Evolutionary conservation across 2,113 vertebrate genomes (phyloP).

Genomic region (Alethe diademata): DNA sequence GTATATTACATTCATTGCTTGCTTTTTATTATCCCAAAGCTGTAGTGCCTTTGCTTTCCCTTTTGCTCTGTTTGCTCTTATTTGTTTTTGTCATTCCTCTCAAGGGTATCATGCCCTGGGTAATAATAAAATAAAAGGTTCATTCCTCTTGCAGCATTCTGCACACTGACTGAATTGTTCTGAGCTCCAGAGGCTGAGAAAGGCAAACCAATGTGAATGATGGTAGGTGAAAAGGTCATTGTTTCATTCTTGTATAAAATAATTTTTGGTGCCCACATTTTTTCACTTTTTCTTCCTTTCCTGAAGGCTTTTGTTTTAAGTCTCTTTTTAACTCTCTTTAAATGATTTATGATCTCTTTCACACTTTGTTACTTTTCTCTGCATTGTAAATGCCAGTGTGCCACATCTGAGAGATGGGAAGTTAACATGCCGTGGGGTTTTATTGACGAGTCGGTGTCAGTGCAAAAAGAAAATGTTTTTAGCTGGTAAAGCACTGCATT

Average conservation of each 20-base stretch:
- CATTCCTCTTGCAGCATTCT: constrained; percentile 44
- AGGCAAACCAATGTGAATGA: constrained; percentile 58
- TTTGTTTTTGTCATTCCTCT: constrained; percentile 32
- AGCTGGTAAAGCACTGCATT: constrained; percentile 56
- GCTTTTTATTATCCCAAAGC: constrained; percentile 5
- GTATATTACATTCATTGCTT: not conserved
- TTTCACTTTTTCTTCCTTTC: not conserved
- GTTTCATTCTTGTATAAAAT: constrained; percentile 57
- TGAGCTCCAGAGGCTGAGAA: constrained; percentile 39
- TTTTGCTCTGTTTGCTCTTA: not conserved
- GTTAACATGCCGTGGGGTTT: constrained; percentile 62
- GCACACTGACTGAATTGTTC: constrained; percentile 32
- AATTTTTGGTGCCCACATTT: constrained; percentile 36
- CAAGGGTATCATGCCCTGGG: constrained; percentile 47
- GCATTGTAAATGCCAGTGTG: constrained; percentile 60
- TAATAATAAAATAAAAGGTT: constrained; percentile 66
- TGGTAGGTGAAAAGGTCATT: constrained; percentile 66
- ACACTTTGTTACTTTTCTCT: constrained; percentile 65
- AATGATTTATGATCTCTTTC: constrained; percentile 63
- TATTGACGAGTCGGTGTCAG: constrained; percentile 56
- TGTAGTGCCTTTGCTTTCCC: not conserved
- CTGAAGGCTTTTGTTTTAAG: constrained; percentile 60
- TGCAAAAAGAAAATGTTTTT: constrained; percentile 49
- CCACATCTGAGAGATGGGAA: constrained; percentile 61
- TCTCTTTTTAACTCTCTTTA: constrained; percentile 53